These are phyloP conservation scores for Tachycineta bicolor DNA, from an alignment of 2,113 vertebrate species.

Conservation along the genomic window DNA sequence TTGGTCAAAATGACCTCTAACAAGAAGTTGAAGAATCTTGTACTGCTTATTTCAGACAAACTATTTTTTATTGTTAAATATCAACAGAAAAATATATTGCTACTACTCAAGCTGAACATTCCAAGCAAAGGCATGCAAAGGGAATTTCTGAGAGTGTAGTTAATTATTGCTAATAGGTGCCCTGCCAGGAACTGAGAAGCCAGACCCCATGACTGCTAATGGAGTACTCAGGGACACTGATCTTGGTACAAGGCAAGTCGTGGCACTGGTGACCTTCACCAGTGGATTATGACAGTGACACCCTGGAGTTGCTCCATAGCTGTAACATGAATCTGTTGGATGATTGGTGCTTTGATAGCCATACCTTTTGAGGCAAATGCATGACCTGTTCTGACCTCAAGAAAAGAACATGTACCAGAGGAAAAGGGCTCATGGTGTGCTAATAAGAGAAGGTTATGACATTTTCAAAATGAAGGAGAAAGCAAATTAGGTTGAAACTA, in stretches of 20 bases:
- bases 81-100: neutral
- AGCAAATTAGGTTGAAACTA: conserved; percentile 1
- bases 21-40: neutral
- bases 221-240: neutral
- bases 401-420: neutral
- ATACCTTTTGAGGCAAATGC: neutral
- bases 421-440: neutral
- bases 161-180: neutral
- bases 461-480: neutral
- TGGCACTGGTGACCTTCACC: neutral
- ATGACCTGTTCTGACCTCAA: conserved; percentile 26
- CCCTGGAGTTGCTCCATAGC: neutral
- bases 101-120: neutral
- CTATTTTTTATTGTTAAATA: neutral
- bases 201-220: neutral
- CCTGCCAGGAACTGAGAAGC: neutral
- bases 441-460: conserved; percentile 38
- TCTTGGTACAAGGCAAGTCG: neutral
- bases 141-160: neutral
- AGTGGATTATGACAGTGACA: neutral
- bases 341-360: conserved; percentile 28
- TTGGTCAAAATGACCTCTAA: conserved; percentile 10
- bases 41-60: neutral
- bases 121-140: neutral
- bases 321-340: neutral